Conservation (phyloP, 1,140 invertebrate genomes). For the Wasmannia auropunctata region DNA sequence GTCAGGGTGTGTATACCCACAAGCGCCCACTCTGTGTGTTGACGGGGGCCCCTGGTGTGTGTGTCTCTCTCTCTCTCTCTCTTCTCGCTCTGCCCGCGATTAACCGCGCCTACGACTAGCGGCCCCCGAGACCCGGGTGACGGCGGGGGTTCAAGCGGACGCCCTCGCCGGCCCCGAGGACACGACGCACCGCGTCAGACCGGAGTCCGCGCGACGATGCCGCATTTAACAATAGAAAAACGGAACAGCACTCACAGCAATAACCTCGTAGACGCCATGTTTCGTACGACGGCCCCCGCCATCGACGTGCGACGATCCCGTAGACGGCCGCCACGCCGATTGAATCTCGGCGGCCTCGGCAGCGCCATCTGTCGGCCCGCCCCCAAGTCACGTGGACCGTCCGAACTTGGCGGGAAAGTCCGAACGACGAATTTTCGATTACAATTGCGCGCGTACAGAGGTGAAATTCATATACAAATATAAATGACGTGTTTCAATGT, state of each 20-base stretch:
- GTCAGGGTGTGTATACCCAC: conserved; percentile 79
- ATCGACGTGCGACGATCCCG: neutral
- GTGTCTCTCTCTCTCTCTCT: conserved; percentile 27
- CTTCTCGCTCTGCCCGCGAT: neutral
- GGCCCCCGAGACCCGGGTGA: conserved; percentile 1
- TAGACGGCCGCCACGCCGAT: neutral
- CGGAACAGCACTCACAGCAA: conserved; percentile 75
- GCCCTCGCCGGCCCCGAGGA: conserved; percentile 71
- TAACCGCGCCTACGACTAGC: neutral
- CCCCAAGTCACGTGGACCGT: neutral
- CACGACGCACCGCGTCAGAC: conserved; percentile 74
- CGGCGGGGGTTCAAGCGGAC: conserved; percentile 62
- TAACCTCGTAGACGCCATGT: conserved; percentile 81
- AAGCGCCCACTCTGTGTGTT: conserved; percentile 77
- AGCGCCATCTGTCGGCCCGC: neutral
- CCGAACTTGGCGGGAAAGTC: neutral
- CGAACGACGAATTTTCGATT: neutral
- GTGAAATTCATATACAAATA: neutral
- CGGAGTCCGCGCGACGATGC: conserved; percentile 68
- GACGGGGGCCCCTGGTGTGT: conserved; percentile 68
- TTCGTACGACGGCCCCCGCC: conserved; percentile 76
- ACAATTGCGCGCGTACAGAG: neutral
- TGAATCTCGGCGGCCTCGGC: neutral
- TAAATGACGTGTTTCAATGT: neutral
- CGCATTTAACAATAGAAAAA: conserved; percentile 74